Base-by-base conservation (phyloP, 2,113 vertebrate genomes). In the Tursiops truncatus region DNA sequence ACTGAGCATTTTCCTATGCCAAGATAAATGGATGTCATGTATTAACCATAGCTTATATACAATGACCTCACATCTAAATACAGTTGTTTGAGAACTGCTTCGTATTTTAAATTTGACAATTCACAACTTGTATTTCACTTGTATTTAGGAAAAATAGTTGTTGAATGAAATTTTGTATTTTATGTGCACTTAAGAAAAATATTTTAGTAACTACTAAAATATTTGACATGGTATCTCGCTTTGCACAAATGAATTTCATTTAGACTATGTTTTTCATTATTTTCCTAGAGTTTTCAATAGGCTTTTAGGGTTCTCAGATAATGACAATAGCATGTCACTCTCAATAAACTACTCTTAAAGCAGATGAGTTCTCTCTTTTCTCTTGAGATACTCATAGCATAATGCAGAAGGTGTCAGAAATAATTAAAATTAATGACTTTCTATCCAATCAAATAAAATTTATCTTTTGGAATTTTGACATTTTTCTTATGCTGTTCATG, bases 371-470 rank as follows among this genome's bases (percentile, higher is more conserved):
- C 21, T 93, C 86, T 95, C 82, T 97, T 71, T 97, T 97, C 82
- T 98, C 93, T 94, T 97, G 89, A 87, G 76, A 97, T 96, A 95
- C 38, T 95, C 89, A 95, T 74, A 92, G 38, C 71, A 90, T 93
- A 98, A 98, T 80, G 33, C 67, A 95, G 60, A 92, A 97, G 44
- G 74, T 97, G 89, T 96, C 98, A 98, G 73, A 95, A 94, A 84
- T 98, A 98, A 98, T 98, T 98, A 98, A 98, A 96, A 98, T 97
- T 63, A 98, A 98, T 97, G 79, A 95, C 25, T 97, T 47, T 97
- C 81, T 97, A 96, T 63, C 20, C 62, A 98, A 88, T 89, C 85
- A 98, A 98, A 98, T 97, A 38, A 98, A 98, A 97, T 97, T 97
- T 97, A 94, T 89, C 88, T 95, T 97, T 97, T 91, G 76, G 77